Conservation (phyloP, 2,113 vertebrate species). For the Vimba vimba region DNA sequence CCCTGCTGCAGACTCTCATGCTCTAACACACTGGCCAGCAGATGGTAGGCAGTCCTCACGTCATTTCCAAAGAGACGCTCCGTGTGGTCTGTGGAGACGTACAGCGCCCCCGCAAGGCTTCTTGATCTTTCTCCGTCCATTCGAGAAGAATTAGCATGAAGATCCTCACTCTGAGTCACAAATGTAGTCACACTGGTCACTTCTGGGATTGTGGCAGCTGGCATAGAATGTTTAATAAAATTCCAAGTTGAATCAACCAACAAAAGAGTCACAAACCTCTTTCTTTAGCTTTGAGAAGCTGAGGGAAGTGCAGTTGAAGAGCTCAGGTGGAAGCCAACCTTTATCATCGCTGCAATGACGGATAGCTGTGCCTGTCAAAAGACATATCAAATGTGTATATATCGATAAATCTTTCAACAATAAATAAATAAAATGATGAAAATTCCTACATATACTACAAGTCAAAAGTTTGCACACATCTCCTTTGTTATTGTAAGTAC, state of each 20-base stretch:
- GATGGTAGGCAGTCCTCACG: constrained; percentile 80
- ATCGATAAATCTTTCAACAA: neutral
- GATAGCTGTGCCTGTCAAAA: constrained; percentile 78
- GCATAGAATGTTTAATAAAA: neutral
- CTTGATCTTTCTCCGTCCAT: constrained; percentile 76
- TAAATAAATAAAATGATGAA: neutral
- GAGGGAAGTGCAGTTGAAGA: constrained; percentile 86
- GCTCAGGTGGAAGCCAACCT: constrained; percentile 86
- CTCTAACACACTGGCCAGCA: constrained; percentile 77
- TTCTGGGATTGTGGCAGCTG: neutral
- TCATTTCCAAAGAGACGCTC: constrained; percentile 77
- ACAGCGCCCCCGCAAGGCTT: constrained; percentile 71
- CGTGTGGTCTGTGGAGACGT: constrained; percentile 73
- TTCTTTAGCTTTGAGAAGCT: constrained; percentile 80
- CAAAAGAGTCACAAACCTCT: constrained; percentile 68
- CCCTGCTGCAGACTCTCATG: constrained; percentile 83
- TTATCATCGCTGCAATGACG: constrained; percentile 86
- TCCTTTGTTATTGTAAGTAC: neutral
- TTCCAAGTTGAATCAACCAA: neutral
- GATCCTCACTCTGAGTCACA: constrained; percentile 78
- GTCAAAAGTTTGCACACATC: neutral
- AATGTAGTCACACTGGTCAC: neutral
- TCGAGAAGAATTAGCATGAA: constrained; percentile 77
- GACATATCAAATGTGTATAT: neutral
- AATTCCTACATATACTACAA: neutral